Evolutionary conservation across 2,113 vertebrate species (phyloP).

Genomic region (Ivindomyrus marchei): DNA sequence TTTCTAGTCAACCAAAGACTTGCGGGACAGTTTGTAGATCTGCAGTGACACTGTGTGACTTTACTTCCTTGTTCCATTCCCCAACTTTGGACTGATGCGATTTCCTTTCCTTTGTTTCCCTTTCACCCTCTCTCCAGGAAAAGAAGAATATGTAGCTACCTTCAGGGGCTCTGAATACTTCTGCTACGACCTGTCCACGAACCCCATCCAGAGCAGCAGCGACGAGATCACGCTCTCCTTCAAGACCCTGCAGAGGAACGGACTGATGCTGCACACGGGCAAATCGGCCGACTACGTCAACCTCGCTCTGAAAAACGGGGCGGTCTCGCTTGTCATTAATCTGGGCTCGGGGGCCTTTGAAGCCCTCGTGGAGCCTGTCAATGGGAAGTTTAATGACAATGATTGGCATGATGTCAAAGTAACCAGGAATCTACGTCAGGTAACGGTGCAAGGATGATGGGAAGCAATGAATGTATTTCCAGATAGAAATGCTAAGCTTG

Average conservation of each 20-base stretch:
- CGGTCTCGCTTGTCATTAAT: constrained; percentile 98
- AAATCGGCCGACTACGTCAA: constrained; percentile 99
- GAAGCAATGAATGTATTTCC: constrained; percentile 56
- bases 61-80: neutral
- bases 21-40: neutral
- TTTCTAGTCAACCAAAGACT: neutral
- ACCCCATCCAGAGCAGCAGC: constrained; percentile 98
- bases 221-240: constrained; percentile 98
- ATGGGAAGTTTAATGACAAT: constrained; percentile 99
- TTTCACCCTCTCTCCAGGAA: constrained; percentile 68
- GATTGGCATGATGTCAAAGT: constrained; percentile 99
- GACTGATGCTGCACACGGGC: constrained; percentile 98
- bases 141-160: constrained; percentile 94
- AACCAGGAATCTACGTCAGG: constrained; percentile 99
- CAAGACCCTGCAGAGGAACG: constrained; percentile 97
- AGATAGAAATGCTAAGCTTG: constrained; percentile 47
- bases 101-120: constrained; percentile 11
- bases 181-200: constrained; percentile 97
- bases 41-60: neutral
- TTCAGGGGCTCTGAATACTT: constrained; percentile 99
- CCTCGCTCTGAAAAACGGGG: constrained; percentile 97
- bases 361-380: constrained; percentile 98
- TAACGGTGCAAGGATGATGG: constrained; percentile 88
- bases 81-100: neutral
- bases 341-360: constrained; percentile 99